These are phyloP conservation scores for Papilio polyxenes DNA, from an alignment of 1,140 invertebrate genomes.

Conservation along the genomic window DNA sequence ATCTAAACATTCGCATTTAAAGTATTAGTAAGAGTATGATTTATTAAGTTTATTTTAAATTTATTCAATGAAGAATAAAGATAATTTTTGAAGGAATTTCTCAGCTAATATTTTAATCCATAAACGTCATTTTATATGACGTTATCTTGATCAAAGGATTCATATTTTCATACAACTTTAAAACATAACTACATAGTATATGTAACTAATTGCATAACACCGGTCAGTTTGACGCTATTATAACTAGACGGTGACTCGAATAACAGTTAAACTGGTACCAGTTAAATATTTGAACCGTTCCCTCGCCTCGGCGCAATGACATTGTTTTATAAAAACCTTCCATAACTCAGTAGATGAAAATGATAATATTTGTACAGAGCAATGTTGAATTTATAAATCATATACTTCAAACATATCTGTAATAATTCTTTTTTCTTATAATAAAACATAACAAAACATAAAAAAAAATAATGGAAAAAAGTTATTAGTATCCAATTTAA, in stretches of 20 bases:
- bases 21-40: too few relatives aligned
- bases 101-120: too few relatives aligned
- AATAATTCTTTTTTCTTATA: not conserved
- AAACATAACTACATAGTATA: not conserved
- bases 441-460: not conserved
- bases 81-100: too few relatives aligned
- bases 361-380: slow-evolving; percentile 22
- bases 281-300: slow-evolving; percentile 24
- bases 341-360: not conserved
- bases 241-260: slow-evolving; percentile 22
- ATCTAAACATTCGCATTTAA: too few relatives aligned
- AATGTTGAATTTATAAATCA: not conserved
- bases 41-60: too few relatives aligned
- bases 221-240: not conserved
- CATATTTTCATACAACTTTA: not conserved
- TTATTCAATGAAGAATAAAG: too few relatives aligned
- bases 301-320: not conserved
- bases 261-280: slow-evolving; percentile 34
- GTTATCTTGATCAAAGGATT: not conserved
- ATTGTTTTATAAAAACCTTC: slow-evolving; percentile 15
- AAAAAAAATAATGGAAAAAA: too few relatives aligned
- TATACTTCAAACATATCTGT: not conserved
- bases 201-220: not conserved
- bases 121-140: too few relatives aligned
- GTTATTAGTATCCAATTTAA: not conserved